phyloP scores from a whole-genome alignment of 1,140 invertebrate species.

The Plutomurus gul region DNA sequence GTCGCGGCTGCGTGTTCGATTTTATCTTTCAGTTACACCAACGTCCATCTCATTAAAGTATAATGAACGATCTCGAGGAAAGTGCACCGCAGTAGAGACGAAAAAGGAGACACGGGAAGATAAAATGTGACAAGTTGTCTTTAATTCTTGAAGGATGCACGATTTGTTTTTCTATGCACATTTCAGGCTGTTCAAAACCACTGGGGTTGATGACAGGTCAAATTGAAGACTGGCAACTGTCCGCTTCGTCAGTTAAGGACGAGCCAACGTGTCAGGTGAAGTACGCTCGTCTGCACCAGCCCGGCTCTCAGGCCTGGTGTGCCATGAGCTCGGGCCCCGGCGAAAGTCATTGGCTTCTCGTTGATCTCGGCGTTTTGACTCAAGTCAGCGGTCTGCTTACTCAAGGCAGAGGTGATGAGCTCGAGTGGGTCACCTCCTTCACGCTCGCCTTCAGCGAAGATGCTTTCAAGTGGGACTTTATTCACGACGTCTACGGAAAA shows the following conservation, averaged over 20 bases:
- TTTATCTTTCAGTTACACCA: too few relatives aligned
- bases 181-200: constrained; percentile 58
- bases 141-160: not conserved
- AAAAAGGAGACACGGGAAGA: not conserved
- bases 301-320: constrained; percentile 55
- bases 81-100: too few relatives aligned
- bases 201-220: constrained; percentile 64
- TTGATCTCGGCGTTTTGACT: constrained; percentile 61
- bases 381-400: constrained; percentile 50
- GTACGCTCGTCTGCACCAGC: constrained; percentile 63
- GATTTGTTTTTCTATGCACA: not conserved
- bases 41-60: too few relatives aligned
- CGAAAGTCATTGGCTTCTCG: constrained; percentile 64
- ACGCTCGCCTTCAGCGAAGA: constrained; percentile 49
- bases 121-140: not conserved
- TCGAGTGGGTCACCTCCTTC: constrained; percentile 52
- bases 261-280: constrained; percentile 63
- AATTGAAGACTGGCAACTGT: constrained; percentile 67
- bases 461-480: constrained; percentile 53
- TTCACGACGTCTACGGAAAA: constrained; percentile 51
- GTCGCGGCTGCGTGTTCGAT: too few relatives aligned
- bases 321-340: constrained; percentile 36
- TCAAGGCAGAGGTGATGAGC: constrained; percentile 53
- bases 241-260: constrained; percentile 62
- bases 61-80: too few relatives aligned